A percentile compares a stretch with the other conserved stretches of the same genome.
These are phyloP conservation scores for Cerceris ruficornis DNA, from an alignment of 2,888 invertebrate species.

Conservation along the genomic window DNA sequence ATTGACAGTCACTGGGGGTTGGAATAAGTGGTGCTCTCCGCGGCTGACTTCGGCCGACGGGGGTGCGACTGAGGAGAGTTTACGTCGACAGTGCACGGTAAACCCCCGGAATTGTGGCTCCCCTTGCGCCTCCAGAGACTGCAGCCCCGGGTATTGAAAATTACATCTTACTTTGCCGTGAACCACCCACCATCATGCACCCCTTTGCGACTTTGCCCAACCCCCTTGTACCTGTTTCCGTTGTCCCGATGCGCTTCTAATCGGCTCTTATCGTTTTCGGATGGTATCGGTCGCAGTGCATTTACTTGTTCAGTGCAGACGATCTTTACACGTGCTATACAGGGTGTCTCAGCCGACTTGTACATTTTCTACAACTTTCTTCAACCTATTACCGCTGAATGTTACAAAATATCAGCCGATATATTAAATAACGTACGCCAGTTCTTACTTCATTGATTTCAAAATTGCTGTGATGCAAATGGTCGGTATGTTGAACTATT, in stretches of 20 bases:
- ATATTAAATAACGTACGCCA: too few relatives aligned
- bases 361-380: too few relatives aligned
- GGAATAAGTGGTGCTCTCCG: slow-evolving; percentile 72
- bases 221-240: slow-evolving; percentile 29
- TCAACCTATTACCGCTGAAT: too few relatives aligned
- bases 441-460: too few relatives aligned
- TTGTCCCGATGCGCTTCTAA: slow-evolving; percentile 67
- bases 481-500: too few relatives aligned
- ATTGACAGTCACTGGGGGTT: slow-evolving; percentile 71
- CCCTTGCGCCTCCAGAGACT: slow-evolving; percentile 73
- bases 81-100: slow-evolving; percentile 80
- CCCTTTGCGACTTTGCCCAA: slow-evolving; percentile 59
- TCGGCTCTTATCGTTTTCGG: slow-evolving; percentile 56
- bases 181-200: slow-evolving; percentile 62
- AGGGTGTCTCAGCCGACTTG: too few relatives aligned
- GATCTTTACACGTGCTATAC: neutral
- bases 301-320: neutral
- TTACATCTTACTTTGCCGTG: slow-evolving; percentile 78
- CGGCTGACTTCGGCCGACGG: slow-evolving; percentile 70
- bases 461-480: too few relatives aligned
- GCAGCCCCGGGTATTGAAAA: slow-evolving; percentile 78
- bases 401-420: too few relatives aligned
- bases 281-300: slow-evolving; percentile 25
- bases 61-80: slow-evolving; percentile 79
- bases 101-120: slow-evolving; percentile 80